A percentile compares a stretch with the other conserved stretches of the same genome.
These are phyloP conservation scores for Netelia melanura DNA, from an alignment of 2,888 invertebrate genomes.

Conservation along the genomic window DNA sequence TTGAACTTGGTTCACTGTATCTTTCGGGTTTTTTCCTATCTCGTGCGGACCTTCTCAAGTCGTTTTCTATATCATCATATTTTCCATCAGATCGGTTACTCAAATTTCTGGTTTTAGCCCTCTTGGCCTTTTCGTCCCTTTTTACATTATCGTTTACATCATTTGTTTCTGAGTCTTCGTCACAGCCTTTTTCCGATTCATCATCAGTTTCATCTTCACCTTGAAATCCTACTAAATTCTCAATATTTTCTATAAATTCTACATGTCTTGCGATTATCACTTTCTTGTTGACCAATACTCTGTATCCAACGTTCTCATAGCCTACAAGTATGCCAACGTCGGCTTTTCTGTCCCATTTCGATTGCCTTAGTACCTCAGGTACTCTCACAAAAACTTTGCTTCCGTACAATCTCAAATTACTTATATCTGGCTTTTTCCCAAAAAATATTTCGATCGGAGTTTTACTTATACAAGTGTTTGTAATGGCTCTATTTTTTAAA, in stretches of 20 bases:
- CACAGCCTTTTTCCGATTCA: slow-evolving; percentile 47
- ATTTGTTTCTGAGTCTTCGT: slow-evolving; percentile 60
- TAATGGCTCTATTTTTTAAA: slow-evolving; percentile 54
- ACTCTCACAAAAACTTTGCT: slow-evolving; percentile 75
- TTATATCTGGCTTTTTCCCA: slow-evolving; percentile 75
- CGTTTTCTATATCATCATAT: not conserved
- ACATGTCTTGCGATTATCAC: slow-evolving; percentile 73
- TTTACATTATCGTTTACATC: slow-evolving; percentile 42
- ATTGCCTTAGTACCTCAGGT: slow-evolving; percentile 73
- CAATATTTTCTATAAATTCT: slow-evolving; percentile 46
- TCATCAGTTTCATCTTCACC: slow-evolving; percentile 50
- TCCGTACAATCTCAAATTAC: slow-evolving; percentile 74
- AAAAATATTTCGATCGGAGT: slow-evolving; percentile 74
- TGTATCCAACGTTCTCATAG: slow-evolving; percentile 74
- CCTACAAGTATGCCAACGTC: slow-evolving; percentile 72
- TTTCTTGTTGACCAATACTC: slow-evolving; percentile 73
- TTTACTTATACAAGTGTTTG: slow-evolving; percentile 68
- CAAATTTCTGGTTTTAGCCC: slow-evolving; percentile 44
- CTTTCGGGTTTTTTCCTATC: not conserved
- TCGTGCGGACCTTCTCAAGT: slow-evolving; percentile 19
- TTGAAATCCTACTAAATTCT: slow-evolving; percentile 66
- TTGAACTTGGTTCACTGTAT: slow-evolving; percentile 10
- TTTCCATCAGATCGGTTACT: slow-evolving; percentile 45
- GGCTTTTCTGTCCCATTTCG: slow-evolving; percentile 75
- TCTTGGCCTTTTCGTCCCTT: slow-evolving; percentile 8